These are phyloP conservation scores for Geococcyx californianus DNA, from an alignment of 2,113 vertebrate genomes.

Conservation along the genomic window DNA sequence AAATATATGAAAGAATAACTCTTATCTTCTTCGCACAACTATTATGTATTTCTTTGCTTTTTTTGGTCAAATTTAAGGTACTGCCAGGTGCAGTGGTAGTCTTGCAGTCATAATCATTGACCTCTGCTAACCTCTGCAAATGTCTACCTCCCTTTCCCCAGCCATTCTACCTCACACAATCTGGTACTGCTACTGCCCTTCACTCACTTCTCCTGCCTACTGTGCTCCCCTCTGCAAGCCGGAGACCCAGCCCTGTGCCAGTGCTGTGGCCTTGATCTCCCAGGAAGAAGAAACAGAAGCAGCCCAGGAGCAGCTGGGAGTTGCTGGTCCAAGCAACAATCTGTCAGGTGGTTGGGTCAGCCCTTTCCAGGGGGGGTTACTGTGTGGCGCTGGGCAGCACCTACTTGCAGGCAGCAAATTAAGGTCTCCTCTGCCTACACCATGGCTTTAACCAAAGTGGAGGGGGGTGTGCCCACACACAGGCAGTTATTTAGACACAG, in stretches of 20 bases:
- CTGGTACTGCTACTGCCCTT: not conserved
- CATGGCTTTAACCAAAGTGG: not conserved
- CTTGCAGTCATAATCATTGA: not conserved
- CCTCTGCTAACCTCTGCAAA: not conserved
- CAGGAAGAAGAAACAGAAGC: rapidly evolving
- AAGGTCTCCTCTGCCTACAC: rapidly evolving
- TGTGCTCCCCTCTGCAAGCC: not conserved
- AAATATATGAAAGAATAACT: not conserved
- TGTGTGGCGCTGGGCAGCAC: not conserved
- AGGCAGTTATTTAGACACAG: not conserved
- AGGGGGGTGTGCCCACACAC: not conserved
- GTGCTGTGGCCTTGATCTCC: not conserved
- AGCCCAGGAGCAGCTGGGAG: not conserved
- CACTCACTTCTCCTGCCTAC: not conserved
- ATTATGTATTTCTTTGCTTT: not conserved
- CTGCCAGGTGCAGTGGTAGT: not conserved
- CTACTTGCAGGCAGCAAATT: not conserved
- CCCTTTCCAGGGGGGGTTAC: no score
- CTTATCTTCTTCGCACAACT: not conserved
- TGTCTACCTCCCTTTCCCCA: not conserved
- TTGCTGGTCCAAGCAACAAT: not conserved
- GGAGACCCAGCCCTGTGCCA: rapidly evolving
- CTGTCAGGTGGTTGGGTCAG: no score
- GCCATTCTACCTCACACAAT: rapidly evolving
- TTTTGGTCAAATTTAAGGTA: not conserved